Evolutionary conservation across 2,113 vertebrate species (phyloP), one percentile per base, ranked within the genome.

Genomic region (Ammodytes marinus): DNA sequence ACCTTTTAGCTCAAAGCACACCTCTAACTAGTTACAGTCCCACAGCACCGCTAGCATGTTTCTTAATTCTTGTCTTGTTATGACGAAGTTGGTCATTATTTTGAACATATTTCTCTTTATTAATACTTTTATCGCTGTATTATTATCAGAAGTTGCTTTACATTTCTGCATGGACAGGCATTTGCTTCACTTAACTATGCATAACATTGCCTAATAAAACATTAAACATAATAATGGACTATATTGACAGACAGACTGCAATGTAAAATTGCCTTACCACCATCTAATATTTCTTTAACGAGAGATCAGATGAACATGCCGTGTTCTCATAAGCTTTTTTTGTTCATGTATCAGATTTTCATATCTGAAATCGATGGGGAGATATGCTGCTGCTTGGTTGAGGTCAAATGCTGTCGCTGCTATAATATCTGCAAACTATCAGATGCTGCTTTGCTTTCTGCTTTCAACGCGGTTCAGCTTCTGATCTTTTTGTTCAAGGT

Each of bases 401-500:
- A 75, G 15, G 39, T 46, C 64, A 3, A 58, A 50, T n/a, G 54
- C 5, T 53, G 45, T 5, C 9, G 57, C 35, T 60, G 7, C 2
- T 37, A 11, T 77, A 3, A 58, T 76, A 54, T 65, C 46, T 49
- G 27, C 15, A 59, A 70, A 70, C 40, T 14, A 45, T 52, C 14
- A 19, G 47, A 69, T 11, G 6, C 47, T 35, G 11, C 27, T 58
- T 42, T 47, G 27, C 47, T 61, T 73, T 73, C 40, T 1, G 4
- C n/a, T 39, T 69, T 39, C 12, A 46, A 8, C 15, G 17, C 55
- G 0, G 5, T 61, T 53, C 59, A 60, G 61, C 40, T 46, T 39
- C 19, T 54, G 43, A 37, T 81, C 19, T 78, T 57, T 47, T 50
- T 61, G 27, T 27, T 55, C n/a, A 86, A 15, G 10, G 14, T 8